Evolutionary conservation across 2,797 vertebrate genomes (phyloP), one percentile per base, ranked within the genome.

Genomic region (Hipposideros larvatus): DNA sequence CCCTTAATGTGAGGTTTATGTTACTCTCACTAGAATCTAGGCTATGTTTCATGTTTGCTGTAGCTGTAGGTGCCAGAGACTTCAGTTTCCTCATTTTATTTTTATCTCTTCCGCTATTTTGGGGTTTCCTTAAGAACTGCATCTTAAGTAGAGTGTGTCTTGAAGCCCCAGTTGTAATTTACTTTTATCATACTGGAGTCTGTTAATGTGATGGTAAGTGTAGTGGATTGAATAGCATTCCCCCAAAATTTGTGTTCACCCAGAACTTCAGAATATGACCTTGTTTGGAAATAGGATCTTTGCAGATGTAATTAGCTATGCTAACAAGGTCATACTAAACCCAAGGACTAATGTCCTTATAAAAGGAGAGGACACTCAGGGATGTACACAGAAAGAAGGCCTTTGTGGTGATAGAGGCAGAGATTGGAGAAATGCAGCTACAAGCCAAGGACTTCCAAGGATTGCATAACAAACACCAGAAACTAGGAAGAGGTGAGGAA

Each of bases 241-340:
- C 37, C 37, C 9, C 19, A 1, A 66, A 92, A 89, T 79, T 59
- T 41, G 5, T 14, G 79, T 89, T 77, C 18, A 31, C 71, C 63
- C 83, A 74, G 79, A 51, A 68, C 41, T 65, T 92, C 57, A 61
- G 48, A 84, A 78, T 24, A 14, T 88, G 85, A 68, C 48, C 5
- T 79, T 89, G 53, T 73, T 73, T 85, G 78, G 41, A 88, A 92
- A 80, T 53, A 31, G 28, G 55, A 22, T 59, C 51, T 91, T 80
- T 80, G 31, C 48, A 91, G 82, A 65, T 66, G 2, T 46, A 46
- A 48, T 88, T 75, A 48, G 48, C 57, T 66, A 53, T 4, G 37
- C 55, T 26, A 55, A 74, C 51, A 71, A 95, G 37, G 55, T 57
- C 24, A 28, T n/a, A 26, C 55, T 65, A 65, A 91, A 51, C 46